A percentile compares a stretch with the other conserved stretches of the same genome.
phyloP scores from a whole-genome alignment of 2,888 invertebrate genomes.

The Drosophila paracracens region DNA sequence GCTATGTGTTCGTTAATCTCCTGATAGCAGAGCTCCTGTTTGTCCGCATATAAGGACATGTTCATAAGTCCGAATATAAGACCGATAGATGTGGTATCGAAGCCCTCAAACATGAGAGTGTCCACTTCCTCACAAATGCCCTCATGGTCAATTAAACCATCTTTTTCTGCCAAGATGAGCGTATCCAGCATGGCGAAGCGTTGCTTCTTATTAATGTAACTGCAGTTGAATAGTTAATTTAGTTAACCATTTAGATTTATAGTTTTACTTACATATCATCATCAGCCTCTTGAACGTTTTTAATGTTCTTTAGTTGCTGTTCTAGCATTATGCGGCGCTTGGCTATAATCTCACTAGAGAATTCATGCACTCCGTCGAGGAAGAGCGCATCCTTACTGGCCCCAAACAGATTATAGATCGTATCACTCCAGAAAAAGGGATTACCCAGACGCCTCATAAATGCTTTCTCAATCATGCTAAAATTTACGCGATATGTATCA shows the following conservation, averaged over 20 bases:
- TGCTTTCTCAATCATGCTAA: constrained; percentile 69
- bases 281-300: too few relatives aligned
- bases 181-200: constrained; percentile 81
- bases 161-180: constrained; percentile 70
- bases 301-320: too few relatives aligned
- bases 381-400: constrained; percentile 49
- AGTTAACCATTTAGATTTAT: background rate
- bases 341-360: constrained; percentile 80
- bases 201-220: constrained; percentile 65
- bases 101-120: constrained; percentile 87
- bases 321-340: constrained; percentile 67
- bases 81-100: constrained; percentile 77
- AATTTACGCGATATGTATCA: constrained; percentile 70
- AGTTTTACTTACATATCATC: too few relatives aligned
- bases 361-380: constrained; percentile 68
- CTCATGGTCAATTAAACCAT: constrained; percentile 79
- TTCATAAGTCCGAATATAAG: constrained; percentile 78
- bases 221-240: constrained; percentile 1
- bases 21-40: constrained; percentile 73
- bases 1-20: constrained; percentile 70
- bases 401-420: constrained; percentile 55
- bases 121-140: constrained; percentile 89
- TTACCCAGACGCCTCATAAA: constrained; percentile 71
- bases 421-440: constrained; percentile 58
- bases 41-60: constrained; percentile 65